Evolutionary conservation across 2,797 vertebrate genomes (phyloP).

Genomic region (Hipposideros larvatus): DNA sequence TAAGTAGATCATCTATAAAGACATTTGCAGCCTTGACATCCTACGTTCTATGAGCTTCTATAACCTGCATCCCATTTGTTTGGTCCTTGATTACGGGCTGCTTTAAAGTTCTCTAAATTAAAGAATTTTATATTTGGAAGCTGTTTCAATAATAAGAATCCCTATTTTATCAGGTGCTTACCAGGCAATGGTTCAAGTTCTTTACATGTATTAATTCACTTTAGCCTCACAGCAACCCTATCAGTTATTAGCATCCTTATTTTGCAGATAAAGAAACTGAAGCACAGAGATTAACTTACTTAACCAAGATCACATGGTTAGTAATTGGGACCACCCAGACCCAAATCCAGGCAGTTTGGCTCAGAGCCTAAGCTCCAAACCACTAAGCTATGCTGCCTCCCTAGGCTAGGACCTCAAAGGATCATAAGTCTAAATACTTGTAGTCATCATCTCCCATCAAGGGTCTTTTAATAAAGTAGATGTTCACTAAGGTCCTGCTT

Average conservation of each 20-base stretch:
- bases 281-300: not conserved
- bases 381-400: not conserved
- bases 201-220: not conserved
- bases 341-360: not conserved
- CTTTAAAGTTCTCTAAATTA: not conserved
- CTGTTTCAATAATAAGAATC: not conserved
- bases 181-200: not conserved
- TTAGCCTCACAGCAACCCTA: not conserved
- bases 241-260: not conserved
- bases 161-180: not conserved
- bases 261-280: slow-evolving; percentile 3
- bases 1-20: not conserved
- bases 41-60: not conserved
- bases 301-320: not conserved
- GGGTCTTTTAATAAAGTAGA: not conserved
- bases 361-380: not conserved
- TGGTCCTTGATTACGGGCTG: not conserved
- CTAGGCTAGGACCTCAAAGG: not conserved
- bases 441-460: not conserved
- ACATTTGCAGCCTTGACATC: not conserved
- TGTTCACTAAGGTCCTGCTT: not conserved
- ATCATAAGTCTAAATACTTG: not conserved
- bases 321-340: not conserved
- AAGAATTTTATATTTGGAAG: not conserved
- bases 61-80: not conserved